Evolutionary conservation across 2,113 vertebrate genomes (phyloP), one percentile per base, ranked within the genome.

Genomic region (Noturus placidus): DNA sequence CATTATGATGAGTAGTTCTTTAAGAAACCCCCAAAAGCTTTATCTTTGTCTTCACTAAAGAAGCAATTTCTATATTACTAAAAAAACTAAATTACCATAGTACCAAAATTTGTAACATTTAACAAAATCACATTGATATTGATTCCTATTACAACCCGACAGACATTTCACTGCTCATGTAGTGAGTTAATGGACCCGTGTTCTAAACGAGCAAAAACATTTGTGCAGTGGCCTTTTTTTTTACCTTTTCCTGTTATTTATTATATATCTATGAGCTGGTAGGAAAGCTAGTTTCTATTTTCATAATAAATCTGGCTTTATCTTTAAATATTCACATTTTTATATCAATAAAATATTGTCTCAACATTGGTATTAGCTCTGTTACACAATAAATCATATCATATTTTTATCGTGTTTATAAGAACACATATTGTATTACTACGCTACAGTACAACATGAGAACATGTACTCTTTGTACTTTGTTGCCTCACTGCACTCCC

Each of bases 401-500:
- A 9, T 7, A 15, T n/a, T 78, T 78, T 56, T 4, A 56, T 79
- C 15, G 10, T 54, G 15, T 54, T 50, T 54, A 20, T 79, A 79
- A 79, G 19, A 52, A 33, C 14, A 8, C 15, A 20, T 54, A 79
- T 57, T 25, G 38, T 35, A 61, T 57, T 59, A 38, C 56, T 81
- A 17, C 20, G 15, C 20, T 33, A 54, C 20, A 84, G 20, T 22
- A 84, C 67, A 27, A 42, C 19, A 56, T 57, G 3, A 57, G 83
- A 74, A 9, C 22, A 4, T 35, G 30, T 42, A 38, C 79, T 61
- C 56, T 25, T 82, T 82, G 79, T 82, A 35, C 52, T 84, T 4
- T 9, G 50, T 38, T 52, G 83, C 69, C 86, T 82, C 79, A 82
- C 33, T 84, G 67, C 83, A 87, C 90, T 87, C 88, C 94, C 93